Evolutionary conservation across 2,113 vertebrate species (phyloP).

Genomic region (Xenopus laevis): DNA sequence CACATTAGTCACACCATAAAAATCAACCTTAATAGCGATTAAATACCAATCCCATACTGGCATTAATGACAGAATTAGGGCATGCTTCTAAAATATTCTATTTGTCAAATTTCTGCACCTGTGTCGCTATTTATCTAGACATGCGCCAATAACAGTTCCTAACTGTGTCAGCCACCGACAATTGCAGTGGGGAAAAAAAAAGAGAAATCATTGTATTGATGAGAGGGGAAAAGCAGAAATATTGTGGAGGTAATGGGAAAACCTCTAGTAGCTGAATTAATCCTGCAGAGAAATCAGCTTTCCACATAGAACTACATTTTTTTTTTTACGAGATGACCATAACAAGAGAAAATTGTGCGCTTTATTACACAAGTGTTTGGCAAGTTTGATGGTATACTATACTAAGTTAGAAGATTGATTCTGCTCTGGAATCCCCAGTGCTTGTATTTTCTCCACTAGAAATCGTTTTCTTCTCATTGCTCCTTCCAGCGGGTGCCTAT

Average conservation of each 20-base stretch:
- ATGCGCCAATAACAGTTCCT: slow-evolving; percentile 22
- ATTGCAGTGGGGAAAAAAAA: slow-evolving; percentile 5
- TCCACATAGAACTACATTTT: background rate
- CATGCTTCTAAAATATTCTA: slow-evolving; percentile 39
- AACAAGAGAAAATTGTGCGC: background rate
- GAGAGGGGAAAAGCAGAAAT: slow-evolving; percentile 14
- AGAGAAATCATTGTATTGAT: slow-evolving; percentile 34
- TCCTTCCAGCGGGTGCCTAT: too few relatives aligned
- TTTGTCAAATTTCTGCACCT: slow-evolving; percentile 36
- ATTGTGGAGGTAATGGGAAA: slow-evolving; percentile 19
- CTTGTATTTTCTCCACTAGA: too few relatives aligned
- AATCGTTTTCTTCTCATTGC: too few relatives aligned
- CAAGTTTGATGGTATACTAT: too few relatives aligned
- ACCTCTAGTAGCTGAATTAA: slow-evolving; percentile 1
- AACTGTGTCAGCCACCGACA: slow-evolving; percentile 31
- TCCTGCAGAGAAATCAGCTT: background rate
- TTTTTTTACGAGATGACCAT: background rate
- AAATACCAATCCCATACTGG: slow-evolving; percentile 28
- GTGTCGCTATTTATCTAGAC: slow-evolving; percentile 39
- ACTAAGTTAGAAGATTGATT: too few relatives aligned
- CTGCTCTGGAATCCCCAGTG: too few relatives aligned
- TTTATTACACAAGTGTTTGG: background rate
- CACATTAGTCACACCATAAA: slow-evolving; percentile 38
- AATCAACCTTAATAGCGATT: slow-evolving; percentile 33
- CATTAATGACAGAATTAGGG: slow-evolving; percentile 38